These are phyloP conservation scores for Acronicta aceris DNA, from an alignment of 2,888 invertebrate species.

Conservation along the genomic window DNA sequence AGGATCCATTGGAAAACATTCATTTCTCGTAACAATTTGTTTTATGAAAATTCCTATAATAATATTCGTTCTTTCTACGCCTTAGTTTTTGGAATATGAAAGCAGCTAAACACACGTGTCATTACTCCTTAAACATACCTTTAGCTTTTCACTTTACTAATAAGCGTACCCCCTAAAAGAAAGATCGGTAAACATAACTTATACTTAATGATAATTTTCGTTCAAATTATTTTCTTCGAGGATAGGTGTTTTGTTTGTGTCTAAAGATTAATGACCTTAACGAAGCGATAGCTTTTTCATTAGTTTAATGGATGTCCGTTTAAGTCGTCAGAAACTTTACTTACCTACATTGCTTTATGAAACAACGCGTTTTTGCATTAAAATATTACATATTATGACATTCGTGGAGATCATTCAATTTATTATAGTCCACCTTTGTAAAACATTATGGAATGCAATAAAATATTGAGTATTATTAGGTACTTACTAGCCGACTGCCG, in stretches of 20 bases:
- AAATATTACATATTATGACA: not conserved
- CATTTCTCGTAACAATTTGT: constrained; percentile 17
- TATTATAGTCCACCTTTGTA: no score
- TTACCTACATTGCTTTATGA: no score
- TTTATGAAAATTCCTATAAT: constrained; percentile 7
- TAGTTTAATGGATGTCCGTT: not conserved
- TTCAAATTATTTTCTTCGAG: no score
- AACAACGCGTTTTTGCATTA: not conserved
- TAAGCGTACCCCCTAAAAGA: no score
- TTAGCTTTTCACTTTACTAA: not conserved
- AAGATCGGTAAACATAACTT: no score
- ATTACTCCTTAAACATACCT: not conserved
- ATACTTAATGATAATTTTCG: no score
- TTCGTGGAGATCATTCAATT: constrained; percentile 4
- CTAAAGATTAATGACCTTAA: not conserved
- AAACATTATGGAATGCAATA: no score
- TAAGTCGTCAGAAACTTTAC: no score
- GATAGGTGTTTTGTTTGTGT: no score
- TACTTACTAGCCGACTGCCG: no score
- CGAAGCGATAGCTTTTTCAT: not conserved
- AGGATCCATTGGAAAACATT: constrained; percentile 35
- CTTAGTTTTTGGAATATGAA: not conserved
- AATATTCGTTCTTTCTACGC: constrained; percentile 6
- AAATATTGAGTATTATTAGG: no score
- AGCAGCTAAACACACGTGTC: not conserved